Evolutionary conservation across 2,797 vertebrate species (phyloP).

Genomic region (Acanthurus lineatus): DNA sequence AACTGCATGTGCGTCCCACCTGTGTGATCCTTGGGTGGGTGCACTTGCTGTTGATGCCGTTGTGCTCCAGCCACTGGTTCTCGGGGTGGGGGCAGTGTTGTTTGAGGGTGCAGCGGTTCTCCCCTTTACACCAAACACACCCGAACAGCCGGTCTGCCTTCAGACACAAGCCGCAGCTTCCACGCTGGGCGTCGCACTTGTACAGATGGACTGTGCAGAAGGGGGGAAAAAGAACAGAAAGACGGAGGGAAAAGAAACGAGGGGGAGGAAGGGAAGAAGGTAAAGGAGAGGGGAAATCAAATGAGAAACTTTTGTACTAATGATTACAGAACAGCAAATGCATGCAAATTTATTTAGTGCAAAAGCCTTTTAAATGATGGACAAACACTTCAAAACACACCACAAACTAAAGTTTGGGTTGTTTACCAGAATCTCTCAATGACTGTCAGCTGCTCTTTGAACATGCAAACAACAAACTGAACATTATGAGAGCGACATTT

Average conservation of each 20-base stretch:
- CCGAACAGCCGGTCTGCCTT: slow-evolving; percentile 95
- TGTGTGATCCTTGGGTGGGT: slow-evolving; percentile 95
- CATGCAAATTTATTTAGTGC: slow-evolving; percentile 32
- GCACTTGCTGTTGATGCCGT: slow-evolving; percentile 94
- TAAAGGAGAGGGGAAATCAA: neutral
- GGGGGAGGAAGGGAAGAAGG: neutral
- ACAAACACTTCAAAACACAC: slow-evolving; percentile 38
- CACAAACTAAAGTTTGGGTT: slow-evolving; percentile 15
- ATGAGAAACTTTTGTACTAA: slow-evolving; percentile 38
- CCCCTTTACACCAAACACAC: slow-evolving; percentile 95
- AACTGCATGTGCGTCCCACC: slow-evolving; percentile 81
- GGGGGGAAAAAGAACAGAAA: slow-evolving; percentile 7
- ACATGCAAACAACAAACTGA: slow-evolving; percentile 33
- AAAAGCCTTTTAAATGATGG: slow-evolving; percentile 36
- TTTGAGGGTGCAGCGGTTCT: slow-evolving; percentile 94
- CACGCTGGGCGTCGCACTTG: slow-evolving; percentile 95
- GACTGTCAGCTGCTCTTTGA: slow-evolving; percentile 31
- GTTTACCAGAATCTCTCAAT: slow-evolving; percentile 31
- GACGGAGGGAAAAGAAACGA: neutral
- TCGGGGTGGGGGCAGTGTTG: slow-evolving; percentile 94
- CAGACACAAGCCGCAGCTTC: slow-evolving; percentile 96
- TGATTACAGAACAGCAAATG: slow-evolving; percentile 34
- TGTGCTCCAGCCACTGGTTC: slow-evolving; percentile 93
- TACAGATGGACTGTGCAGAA: slow-evolving; percentile 93
- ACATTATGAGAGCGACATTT: slow-evolving; percentile 29